Conservation (phyloP, 2,888 invertebrate species). For the Caenorhabditis drosophilae region DNA sequence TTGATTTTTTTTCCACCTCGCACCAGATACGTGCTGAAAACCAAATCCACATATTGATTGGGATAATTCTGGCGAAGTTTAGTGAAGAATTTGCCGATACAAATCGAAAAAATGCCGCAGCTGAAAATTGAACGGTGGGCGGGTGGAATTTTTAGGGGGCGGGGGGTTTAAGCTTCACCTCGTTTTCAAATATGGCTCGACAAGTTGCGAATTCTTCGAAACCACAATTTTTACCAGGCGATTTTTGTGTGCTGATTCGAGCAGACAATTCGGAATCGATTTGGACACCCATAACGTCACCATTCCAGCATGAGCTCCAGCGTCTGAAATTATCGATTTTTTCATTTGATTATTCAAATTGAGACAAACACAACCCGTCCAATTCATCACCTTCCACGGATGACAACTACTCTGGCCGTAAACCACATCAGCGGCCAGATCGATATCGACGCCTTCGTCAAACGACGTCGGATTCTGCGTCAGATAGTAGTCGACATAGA, state of each 20-base stretch:
- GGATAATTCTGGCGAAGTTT: constrained; percentile 48
- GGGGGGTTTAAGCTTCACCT: too few relatives aligned
- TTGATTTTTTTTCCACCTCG: too few relatives aligned
- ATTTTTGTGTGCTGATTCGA: constrained; percentile 51
- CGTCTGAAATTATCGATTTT: constrained; percentile 13
- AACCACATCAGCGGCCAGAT: constrained; percentile 53
- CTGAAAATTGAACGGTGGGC: constrained; percentile 36
- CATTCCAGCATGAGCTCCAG: constrained; percentile 46
- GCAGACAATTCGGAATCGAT: constrained; percentile 55
- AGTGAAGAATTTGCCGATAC: constrained; percentile 59
- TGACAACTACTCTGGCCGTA: constrained; percentile 51
- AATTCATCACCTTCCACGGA: constrained; percentile 23
- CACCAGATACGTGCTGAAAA: constrained; percentile 47
- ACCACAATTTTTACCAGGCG: constrained; percentile 45
- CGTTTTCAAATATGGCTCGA: constrained; percentile 50
- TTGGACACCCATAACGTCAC: constrained; percentile 57
- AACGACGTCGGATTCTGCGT: constrained; percentile 40
- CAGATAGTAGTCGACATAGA: constrained; percentile 58
- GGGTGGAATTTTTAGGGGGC: too few relatives aligned
- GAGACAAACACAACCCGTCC: constrained; percentile 21
- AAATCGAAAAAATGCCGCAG: constrained; percentile 51
- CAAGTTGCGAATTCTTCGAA: constrained; percentile 36
- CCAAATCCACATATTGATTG: constrained; percentile 52
- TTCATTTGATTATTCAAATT: neutral
- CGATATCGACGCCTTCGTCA: constrained; percentile 44